Percentiles rank a stretch among this genome's conserved stretches.
Evolutionary conservation across 2,797 vertebrate genomes (phyloP).

Genomic region (Enoplosus armatus): DNA sequence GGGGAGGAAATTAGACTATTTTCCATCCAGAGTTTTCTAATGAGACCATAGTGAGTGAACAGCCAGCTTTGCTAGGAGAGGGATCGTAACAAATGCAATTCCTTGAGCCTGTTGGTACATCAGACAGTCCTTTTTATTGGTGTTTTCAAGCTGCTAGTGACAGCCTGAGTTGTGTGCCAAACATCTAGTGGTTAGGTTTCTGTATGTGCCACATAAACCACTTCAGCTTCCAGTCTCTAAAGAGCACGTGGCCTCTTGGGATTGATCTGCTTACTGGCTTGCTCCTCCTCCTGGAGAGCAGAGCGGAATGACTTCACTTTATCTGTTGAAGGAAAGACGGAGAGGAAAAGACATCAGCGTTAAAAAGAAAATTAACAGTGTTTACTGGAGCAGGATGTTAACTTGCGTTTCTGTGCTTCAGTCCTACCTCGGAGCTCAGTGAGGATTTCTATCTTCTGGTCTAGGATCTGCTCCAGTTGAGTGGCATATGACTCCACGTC

Average conservation of each 20-base stretch:
- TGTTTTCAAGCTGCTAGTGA: slow-evolving; percentile 60
- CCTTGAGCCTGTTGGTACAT: slow-evolving; percentile 55
- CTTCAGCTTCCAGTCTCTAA: slow-evolving; percentile 63
- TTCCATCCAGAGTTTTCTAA: slow-evolving; percentile 60
- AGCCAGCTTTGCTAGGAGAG: slow-evolving; percentile 62
- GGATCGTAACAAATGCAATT: slow-evolving; percentile 52
- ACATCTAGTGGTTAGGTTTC: slow-evolving; percentile 76
- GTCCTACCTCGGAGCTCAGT: slow-evolving; percentile 92
- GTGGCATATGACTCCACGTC: slow-evolving; percentile 96
- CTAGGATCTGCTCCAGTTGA: slow-evolving; percentile 96
- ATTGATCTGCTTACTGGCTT: slow-evolving; percentile 99
- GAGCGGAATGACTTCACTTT: slow-evolving; percentile 99
- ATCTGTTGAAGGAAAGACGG: slow-evolving; percentile 83
- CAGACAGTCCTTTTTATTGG: slow-evolving; percentile 56
- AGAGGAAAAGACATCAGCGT: background rate
- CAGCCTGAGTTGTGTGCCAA: slow-evolving; percentile 69
- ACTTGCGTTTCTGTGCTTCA: too few species aligned
- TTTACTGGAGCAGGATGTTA: background rate
- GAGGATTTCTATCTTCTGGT: slow-evolving; percentile 97
- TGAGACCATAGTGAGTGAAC: slow-evolving; percentile 50
- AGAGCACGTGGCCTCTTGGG: slow-evolving; percentile 92
- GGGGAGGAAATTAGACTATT: slow-evolving; percentile 55
- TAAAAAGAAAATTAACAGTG: background rate
- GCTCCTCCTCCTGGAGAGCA: slow-evolving; percentile 96
- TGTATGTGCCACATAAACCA: slow-evolving; percentile 45